Percentiles rank a stretch among this genome's conserved stretches.
Evolutionary conservation across 1,140 invertebrate species (phyloP).

Genomic region (Colletes gigas): DNA sequence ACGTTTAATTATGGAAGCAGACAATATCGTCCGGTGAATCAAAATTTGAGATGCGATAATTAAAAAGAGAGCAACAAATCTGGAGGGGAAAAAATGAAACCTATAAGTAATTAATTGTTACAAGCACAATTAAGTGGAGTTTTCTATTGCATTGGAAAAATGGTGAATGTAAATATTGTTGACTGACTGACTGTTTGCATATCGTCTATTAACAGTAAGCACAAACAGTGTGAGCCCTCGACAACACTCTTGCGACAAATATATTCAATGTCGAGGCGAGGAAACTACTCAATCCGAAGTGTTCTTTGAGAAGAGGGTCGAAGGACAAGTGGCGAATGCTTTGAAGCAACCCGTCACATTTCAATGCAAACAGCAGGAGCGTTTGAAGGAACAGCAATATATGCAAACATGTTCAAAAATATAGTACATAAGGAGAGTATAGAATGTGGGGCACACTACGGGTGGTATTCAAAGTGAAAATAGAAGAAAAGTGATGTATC

Average conservation of each 20-base stretch:
- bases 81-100: too few relatives aligned
- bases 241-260: conserved; percentile 37
- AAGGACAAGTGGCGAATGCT: conserved; percentile 52
- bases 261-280: conserved; percentile 37
- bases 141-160: neutral
- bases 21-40: too few relatives aligned
- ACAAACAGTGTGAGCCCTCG: neutral
- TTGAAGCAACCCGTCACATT: conserved; percentile 45
- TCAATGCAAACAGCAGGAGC: conserved; percentile 28
- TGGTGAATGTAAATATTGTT: too few relatives aligned
- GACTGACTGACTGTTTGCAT: too few relatives aligned
- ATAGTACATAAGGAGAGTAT: neutral
- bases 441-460: too few relatives aligned
- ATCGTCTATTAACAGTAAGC: neutral
- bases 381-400: neutral
- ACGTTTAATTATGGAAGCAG: too few relatives aligned
- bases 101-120: too few relatives aligned
- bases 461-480: too few relatives aligned
- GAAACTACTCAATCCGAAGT: conserved; percentile 57
- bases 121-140: too few relatives aligned
- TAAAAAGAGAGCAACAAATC: too few relatives aligned
- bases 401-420: neutral
- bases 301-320: conserved; percentile 56
- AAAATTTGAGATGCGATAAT: too few relatives aligned
- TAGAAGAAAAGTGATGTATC: too few relatives aligned